A percentile compares a stretch with the other conserved stretches of the same genome.
These are phyloP conservation scores for Podarcis siculus DNA, from an alignment of 2,797 vertebrate species.

Conservation along the genomic window DNA sequence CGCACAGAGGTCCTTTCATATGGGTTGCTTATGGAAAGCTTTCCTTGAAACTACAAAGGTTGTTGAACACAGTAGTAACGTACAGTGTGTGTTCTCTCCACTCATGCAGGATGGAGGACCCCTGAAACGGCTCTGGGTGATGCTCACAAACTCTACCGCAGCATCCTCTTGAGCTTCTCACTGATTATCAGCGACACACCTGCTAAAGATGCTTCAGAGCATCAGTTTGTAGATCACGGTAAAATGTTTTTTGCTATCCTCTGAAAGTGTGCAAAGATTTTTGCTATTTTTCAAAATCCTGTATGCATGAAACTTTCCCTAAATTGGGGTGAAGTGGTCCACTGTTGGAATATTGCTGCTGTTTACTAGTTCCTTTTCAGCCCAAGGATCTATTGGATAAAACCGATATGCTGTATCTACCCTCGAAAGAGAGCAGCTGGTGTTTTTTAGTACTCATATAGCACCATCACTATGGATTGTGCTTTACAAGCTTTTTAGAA, in stretches of 20 bases:
- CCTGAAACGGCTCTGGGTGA: constrained; percentile 84
- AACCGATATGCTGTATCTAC: background rate
- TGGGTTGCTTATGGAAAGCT: background rate
- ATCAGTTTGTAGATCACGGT: constrained; percentile 86
- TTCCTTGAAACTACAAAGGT: background rate
- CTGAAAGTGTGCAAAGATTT: too few species aligned
- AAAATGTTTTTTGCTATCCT: constrained; percentile 13
- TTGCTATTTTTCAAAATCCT: background rate
- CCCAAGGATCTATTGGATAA: background rate
- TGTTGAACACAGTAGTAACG: background rate
- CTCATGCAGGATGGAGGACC: constrained; percentile 80
- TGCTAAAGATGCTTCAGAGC: constrained; percentile 62
- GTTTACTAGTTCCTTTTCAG: background rate
- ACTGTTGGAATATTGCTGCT: background rate
- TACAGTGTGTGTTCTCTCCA: rapidly evolving
- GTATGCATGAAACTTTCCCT: background rate
- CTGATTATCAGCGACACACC: constrained; percentile 83
- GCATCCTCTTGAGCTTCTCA: constrained; percentile 81
- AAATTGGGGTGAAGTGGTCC: background rate
- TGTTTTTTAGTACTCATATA: background rate
- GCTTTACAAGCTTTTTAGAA: background rate
- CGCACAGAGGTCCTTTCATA: background rate
- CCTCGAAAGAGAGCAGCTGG: background rate
- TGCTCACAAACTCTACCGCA: constrained; percentile 88
- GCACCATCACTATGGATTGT: background rate